A percentile compares a stretch with the other conserved stretches of the same genome.
These are phyloP conservation scores for Oxyteleia sp. DNA, from an alignment of 2,888 invertebrate genomes.

Conservation along the genomic window DNA sequence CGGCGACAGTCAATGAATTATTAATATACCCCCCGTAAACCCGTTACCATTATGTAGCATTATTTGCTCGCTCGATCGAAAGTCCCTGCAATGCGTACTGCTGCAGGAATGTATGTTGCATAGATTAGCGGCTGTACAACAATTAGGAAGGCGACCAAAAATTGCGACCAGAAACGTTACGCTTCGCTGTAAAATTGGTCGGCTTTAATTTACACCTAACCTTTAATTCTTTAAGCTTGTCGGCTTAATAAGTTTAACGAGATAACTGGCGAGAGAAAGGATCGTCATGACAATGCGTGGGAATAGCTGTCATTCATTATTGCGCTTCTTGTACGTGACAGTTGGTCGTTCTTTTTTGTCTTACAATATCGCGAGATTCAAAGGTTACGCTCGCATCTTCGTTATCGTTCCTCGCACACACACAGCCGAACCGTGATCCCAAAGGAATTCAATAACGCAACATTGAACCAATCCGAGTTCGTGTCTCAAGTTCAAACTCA, in stretches of 20 bases:
- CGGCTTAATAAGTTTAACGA: slow-evolving; percentile 81
- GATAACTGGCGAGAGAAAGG: slow-evolving; percentile 76
- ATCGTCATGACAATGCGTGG: slow-evolving; percentile 85
- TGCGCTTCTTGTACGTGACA: slow-evolving; percentile 81
- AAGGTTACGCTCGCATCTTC: slow-evolving; percentile 75
- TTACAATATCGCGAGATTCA: slow-evolving; percentile 74
- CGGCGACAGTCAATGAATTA: slow-evolving; percentile 83
- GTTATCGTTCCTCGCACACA: slow-evolving; percentile 53
- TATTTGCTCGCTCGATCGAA: slow-evolving; percentile 76
- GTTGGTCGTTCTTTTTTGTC: slow-evolving; percentile 77
- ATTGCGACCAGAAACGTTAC: neutral
- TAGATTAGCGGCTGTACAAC: slow-evolving; percentile 20
- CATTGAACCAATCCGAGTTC: slow-evolving; percentile 36
- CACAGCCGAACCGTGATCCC: slow-evolving; percentile 41
- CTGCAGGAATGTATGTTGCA: slow-evolving; percentile 49
- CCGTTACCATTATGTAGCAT: slow-evolving; percentile 78
- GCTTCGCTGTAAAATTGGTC: too few relatives aligned
- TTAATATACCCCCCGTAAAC: slow-evolving; percentile 80
- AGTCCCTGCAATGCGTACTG: slow-evolving; percentile 73
- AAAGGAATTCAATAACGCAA: slow-evolving; percentile 61
- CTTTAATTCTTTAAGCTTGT: slow-evolving; percentile 57
- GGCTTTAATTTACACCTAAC: slow-evolving; percentile 28
- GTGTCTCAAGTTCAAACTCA: slow-evolving; percentile 65
- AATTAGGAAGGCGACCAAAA: slow-evolving; percentile 6
- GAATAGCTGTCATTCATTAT: slow-evolving; percentile 87